Percentiles rank a stretch among this genome's conserved stretches.
Conservation (phyloP, 2,888 invertebrate species). For the Ormyrus thymus region DNA sequence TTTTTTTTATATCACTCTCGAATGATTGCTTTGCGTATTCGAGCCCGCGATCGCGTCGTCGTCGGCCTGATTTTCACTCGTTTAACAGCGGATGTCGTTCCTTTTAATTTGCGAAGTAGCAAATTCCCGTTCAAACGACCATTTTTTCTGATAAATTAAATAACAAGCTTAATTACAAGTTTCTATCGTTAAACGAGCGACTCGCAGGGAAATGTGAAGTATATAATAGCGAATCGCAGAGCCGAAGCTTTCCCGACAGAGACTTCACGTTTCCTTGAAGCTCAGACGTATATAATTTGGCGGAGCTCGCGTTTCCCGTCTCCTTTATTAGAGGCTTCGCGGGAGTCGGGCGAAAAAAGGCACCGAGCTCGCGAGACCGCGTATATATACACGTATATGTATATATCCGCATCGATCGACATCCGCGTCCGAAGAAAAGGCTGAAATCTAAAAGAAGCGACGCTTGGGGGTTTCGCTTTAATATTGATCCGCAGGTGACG, state of each 20-base stretch:
- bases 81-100: not conserved
- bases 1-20: constrained; percentile 12
- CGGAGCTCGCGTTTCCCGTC: too few species aligned
- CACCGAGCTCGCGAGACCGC: not conserved
- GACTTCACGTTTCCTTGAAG: not conserved
- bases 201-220: too few species aligned
- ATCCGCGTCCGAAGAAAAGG: constrained; percentile 1
- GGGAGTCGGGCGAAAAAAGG: not conserved
- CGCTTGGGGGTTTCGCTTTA: constrained; percentile 23
- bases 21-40: constrained; percentile 47
- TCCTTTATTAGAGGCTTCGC: not conserved
- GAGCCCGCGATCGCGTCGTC: constrained; percentile 4
- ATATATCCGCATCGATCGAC: constrained; percentile 11
- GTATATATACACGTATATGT: too few species aligned
- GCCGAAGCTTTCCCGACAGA: too few species aligned
- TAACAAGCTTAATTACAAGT: too few species aligned
- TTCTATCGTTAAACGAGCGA: too few species aligned
- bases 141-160: too few species aligned
- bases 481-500: constrained; percentile 61
- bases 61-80: constrained; percentile 14
- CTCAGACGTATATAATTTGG: not conserved
- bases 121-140: too few species aligned
- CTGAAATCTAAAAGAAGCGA: constrained; percentile 32
- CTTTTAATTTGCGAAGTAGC: too few species aligned
- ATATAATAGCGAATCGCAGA: too few species aligned